These are phyloP conservation scores for Tarsius wallacei DNA, from an alignment of 2,797 vertebrate genomes.

Conservation along the genomic window DNA sequence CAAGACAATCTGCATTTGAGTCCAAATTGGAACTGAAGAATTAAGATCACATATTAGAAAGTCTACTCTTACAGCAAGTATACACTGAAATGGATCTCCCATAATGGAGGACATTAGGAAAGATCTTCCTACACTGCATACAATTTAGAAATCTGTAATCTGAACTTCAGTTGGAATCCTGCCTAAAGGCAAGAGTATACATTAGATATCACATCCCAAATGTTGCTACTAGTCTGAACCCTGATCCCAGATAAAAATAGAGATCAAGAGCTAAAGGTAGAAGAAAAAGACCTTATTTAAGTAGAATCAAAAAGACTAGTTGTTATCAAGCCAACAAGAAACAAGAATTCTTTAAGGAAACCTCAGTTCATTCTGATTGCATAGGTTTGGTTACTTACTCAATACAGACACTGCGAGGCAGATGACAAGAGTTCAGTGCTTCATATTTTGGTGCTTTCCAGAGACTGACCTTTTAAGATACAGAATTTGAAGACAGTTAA, in stretches of 20 bases:
- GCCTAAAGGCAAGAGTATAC: not conserved
- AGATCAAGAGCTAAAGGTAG: not conserved
- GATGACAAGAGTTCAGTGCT: not conserved
- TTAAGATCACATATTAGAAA: conserved; percentile 32
- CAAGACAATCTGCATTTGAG: not conserved
- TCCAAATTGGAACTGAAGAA: conserved; percentile 46
- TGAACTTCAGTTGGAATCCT: not conserved
- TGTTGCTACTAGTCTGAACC: not conserved
- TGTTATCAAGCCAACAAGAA: not conserved
- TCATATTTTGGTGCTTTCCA: conserved; percentile 5
- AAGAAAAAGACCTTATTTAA: not conserved
- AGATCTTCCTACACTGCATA: not conserved
- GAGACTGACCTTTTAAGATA: not conserved
- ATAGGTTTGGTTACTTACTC: not conserved
- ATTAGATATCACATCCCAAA: not conserved
- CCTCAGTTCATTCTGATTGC: not conserved
- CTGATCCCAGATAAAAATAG: not conserved
- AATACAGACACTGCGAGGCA: not conserved
- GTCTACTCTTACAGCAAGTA: not conserved
- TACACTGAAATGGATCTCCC: not conserved
- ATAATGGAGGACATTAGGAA: not conserved
- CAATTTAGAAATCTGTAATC: conserved; percentile 6
- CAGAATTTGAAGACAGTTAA: not conserved
- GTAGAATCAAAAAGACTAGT: not conserved
- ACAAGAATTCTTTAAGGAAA: not conserved